Evolutionary conservation across 37 sponge, comb jelly and placozoan genomes (phyloP), one percentile per base, ranked within the genome.

Genomic region (Crambe crambe): DNA sequence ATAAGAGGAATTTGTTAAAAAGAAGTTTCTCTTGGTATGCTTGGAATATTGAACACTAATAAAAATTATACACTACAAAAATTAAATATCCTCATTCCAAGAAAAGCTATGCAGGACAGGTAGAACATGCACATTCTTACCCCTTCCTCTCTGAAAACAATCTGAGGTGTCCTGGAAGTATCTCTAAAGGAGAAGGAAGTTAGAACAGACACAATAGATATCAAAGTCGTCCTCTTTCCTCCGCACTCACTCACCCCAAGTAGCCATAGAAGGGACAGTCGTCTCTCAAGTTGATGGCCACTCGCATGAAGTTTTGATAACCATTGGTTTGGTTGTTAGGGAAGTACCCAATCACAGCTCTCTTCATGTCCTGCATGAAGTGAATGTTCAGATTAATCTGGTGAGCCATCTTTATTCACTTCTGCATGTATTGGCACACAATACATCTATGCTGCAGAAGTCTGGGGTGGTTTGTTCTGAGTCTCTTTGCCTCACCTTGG

Each of bases 281-380:
- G 43, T 86, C 87, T 73, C 87, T 73, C 40, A 41, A 76, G 22
- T 60, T 76, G 37, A 60, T 58, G 78, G 70, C 27, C 37, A 90
- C 90, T 81, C 79, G 70, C 36, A 20, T 47, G 64, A 78, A 89
- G 26, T 36, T 74, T 12, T 3, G 15, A 32, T 83, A 89, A 23
- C 71, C 80, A 30, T 15, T 25, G 21, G 76, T 39, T 2, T 21
- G n/a, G 70, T 83, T 84, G 42, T 30, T 36, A n/a, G 40, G 18
- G 72, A 87, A 91, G 80, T 58, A 83, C 1, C 88, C 92, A 58
- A 91, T 72, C 34, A 83, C 76, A 40, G 92, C 77, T 57, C 79
- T 82, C 63, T 76, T 91, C 22, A 74, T 73, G 8, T 65, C 88
- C 89, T 91, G 64, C 30, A 5, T 6, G 44, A 73, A n/a, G n/a